Evolutionary conservation across 2,888 invertebrate genomes (phyloP).

Genomic region (Noctua janthe): DNA sequence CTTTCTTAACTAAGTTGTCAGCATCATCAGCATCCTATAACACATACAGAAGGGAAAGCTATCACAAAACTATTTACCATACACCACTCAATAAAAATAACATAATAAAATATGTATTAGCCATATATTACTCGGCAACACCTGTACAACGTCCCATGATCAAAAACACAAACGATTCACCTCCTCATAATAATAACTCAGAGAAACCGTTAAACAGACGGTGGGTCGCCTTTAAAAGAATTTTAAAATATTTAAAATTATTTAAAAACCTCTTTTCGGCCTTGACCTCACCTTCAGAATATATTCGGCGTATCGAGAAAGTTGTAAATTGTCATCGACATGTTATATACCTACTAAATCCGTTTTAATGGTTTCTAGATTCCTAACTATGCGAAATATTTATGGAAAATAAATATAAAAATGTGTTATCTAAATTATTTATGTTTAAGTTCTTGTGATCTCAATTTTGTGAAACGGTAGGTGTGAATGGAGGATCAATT

Average conservation of each 20-base stretch:
- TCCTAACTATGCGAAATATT: conserved; percentile 21
- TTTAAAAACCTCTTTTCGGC: conserved; percentile 64
- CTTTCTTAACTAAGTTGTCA: not conserved
- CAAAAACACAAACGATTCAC: conserved; percentile 44
- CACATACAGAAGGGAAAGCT: conserved; percentile 33
- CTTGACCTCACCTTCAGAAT: conserved; percentile 70
- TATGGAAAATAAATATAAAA: conserved; percentile 20
- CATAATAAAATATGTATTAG: conserved; percentile 54
- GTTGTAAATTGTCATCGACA: conserved; percentile 60
- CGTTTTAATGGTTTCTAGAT: conserved; percentile 41
- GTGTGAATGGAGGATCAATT: conserved; percentile 13
- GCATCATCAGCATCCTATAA: conserved; percentile 1
- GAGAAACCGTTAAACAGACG: conserved; percentile 63
- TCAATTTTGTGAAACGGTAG: conserved; percentile 30
- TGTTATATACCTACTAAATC: conserved; percentile 53
- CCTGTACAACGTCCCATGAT: conserved; percentile 39
- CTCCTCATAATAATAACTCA: conserved; percentile 59
- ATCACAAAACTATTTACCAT: conserved; percentile 34
- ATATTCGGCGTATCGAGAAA: conserved; percentile 52
- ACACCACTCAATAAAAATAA: conserved; percentile 34
- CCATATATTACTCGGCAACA: conserved; percentile 47
- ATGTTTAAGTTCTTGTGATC: not conserved
- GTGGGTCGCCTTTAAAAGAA: conserved; percentile 59
- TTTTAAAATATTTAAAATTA: conserved; percentile 66
- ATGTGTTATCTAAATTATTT: conserved; percentile 17